Percentiles rank a stretch among this genome's conserved stretches.
Evolutionary conservation across 2,888 invertebrate genomes (phyloP).

Genomic region (Andrena dorsata): DNA sequence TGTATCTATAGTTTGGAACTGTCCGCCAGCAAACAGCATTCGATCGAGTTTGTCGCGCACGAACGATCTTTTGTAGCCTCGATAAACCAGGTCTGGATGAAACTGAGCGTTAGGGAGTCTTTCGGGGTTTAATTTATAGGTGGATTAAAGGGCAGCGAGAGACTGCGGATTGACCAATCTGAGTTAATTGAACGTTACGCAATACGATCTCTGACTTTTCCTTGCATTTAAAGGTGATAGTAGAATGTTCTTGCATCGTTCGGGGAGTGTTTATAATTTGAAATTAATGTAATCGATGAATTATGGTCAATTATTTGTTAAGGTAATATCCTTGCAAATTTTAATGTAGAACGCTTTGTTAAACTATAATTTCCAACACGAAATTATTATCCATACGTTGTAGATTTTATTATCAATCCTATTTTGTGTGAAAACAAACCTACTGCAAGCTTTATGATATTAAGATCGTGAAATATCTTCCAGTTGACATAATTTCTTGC

Average conservation of each 20-base stretch:
- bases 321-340: too few species aligned
- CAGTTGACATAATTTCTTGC: neutral
- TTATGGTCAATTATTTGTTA: too few species aligned
- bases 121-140: neutral
- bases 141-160: neutral
- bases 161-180: neutral
- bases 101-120: neutral
- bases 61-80: neutral
- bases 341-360: too few species aligned
- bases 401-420: too few species aligned
- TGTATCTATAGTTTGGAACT: neutral
- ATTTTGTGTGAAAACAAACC: too few species aligned
- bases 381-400: too few species aligned
- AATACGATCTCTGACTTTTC: neutral
- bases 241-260: too few species aligned
- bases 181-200: neutral
- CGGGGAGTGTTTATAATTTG: too few species aligned
- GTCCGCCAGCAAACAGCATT: neutral
- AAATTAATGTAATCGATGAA: too few species aligned
- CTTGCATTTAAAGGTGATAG: too few species aligned
- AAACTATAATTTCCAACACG: too few species aligned
- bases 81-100: constrained; percentile 1
- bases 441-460: too few species aligned
- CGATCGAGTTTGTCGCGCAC: constrained; percentile 16
- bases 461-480: neutral